phyloP scores from a whole-genome alignment of 2,113 vertebrate species.

The Eurypyga helias region DNA sequence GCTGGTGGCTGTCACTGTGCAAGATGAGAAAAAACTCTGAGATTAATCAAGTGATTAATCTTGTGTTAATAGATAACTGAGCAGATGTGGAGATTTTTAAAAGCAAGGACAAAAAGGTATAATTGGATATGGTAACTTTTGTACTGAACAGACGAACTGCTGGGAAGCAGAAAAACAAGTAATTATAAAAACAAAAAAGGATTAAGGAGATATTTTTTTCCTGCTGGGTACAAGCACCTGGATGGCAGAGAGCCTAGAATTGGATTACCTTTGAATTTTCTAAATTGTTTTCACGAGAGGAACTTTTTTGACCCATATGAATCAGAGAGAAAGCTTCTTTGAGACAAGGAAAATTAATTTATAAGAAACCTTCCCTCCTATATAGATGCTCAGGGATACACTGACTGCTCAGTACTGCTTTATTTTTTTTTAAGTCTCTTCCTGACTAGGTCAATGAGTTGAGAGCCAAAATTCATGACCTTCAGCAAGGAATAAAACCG shows the following conservation, averaged over 20 bases:
- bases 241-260: conserved; percentile 62
- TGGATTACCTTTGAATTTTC: conserved; percentile 62
- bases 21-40: background rate
- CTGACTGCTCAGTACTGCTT: background rate
- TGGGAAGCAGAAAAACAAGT: conserved; percentile 34
- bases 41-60: conserved; percentile 33
- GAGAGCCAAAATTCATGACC: background rate
- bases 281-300: conserved; percentile 31
- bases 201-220: conserved; percentile 43
- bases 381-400: background rate
- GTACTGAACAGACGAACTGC: background rate
- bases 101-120: conserved; percentile 25
- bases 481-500: background rate
- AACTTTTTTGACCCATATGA: conserved; percentile 35
- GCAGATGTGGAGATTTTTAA: conserved; percentile 11
- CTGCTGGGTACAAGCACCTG: conserved; percentile 58
- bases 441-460: background rate
- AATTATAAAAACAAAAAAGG: conserved; percentile 56
- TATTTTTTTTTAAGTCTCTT: background rate
- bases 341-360: background rate
- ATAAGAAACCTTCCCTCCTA: background rate
- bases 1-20: background rate
- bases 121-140: conserved; percentile 31
- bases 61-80: conserved; percentile 31
- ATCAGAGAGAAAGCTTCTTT: background rate